Base-by-base conservation (phyloP, 2,797 vertebrate genomes). In the Malacoctenus gilli region DNA sequence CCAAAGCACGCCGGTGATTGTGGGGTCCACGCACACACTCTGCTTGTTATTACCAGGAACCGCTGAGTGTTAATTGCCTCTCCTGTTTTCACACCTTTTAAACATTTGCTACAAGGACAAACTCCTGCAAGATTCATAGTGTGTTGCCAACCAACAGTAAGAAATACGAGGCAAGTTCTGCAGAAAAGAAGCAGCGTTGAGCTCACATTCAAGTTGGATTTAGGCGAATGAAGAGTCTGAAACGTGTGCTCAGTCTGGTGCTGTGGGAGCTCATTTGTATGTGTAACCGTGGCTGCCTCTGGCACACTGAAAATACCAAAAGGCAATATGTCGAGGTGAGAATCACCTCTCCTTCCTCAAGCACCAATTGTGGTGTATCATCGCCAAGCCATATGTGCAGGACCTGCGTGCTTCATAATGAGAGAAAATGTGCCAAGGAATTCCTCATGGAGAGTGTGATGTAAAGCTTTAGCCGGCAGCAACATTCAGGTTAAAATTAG, bases 281-380 rank as follows among this genome's bases (percentile, higher is more conserved):
- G 69, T 67, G 38, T 38, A 39, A 53, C 63, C 32, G 46, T 52
- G 59, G 42, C 61, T 55, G 39, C 19, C 37, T 61, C 51, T 58
- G 60, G 40, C 28, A 12, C 59, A 46, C 42, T 72, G 60, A 67
- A 68, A 78, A 80, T 66, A 72, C 56, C 56, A 80, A 59, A 72
- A 56, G 65, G 63, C 70, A 68, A 41, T 38, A 18, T 52, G 54
- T 47, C 39, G 40, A 78, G 57, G 56, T 79, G 71, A 75, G 77
- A 63, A 71, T 62, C 46, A 51, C 42, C 58, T 60, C 48, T 37
- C 54, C 47, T 49, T 49, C 25, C 52, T 55, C 25, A 18, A n/a
- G 14, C 35, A 9, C 35, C 31, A 30, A 11, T 34, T 19, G 21
- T 32, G 32, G 40, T 36, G 41, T 16, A 28, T 47, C 35, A 43